Evolutionary conservation across 2,888 invertebrate species (phyloP), one percentile per base, ranked within the genome.

Genomic region (Mesorhabditis sp.): DNA sequence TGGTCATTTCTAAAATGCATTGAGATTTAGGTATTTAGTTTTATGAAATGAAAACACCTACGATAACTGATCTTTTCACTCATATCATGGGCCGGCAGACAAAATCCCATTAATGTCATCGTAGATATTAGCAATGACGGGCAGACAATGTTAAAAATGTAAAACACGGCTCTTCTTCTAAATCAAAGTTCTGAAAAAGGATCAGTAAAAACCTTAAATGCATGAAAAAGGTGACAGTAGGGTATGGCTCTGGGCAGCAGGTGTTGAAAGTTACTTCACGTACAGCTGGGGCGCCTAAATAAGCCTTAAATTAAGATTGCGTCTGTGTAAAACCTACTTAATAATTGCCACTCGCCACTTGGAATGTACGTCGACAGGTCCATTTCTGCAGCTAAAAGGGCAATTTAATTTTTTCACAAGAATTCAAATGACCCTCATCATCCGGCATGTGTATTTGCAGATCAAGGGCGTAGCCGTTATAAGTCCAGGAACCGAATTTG

Each of bases 401-500:
- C 7, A 50, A 50, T 50, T 13, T 13, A 50, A 28, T 28, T 28
- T 28, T 1, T 1, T 28, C 2, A 58, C 28, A 5, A 44, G 5
- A 15, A 28, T 13, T 44, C 15, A 5, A 13, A 42, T 41, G 63
- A 76, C 77, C 72, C 44, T 73, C 75, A 42, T 73, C 79, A 63
- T 76, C 75, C 62, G 78, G 76, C 2, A 67, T 68, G 65, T 75
- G 75, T 10, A 82, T 74, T 68, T 80, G 77, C 86, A 98, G 91
- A 89, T 97, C 95, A 89, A 98, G 90, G 92, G 83, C 83, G 7
- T 82, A 76, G 2, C 95, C 95, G 88, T 95, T 94, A 88, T 96
- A 95, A 80, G 96, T 96, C 97, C 97, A 98, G 87, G 95, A 95
- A 86, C 97, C 96, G 87, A 97, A 97, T 90, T 82, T 50, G 10